Evolutionary conservation across 1,140 invertebrate genomes (phyloP), one percentile per base, ranked within the genome.

Genomic region (Apocrypta bakeri): DNA sequence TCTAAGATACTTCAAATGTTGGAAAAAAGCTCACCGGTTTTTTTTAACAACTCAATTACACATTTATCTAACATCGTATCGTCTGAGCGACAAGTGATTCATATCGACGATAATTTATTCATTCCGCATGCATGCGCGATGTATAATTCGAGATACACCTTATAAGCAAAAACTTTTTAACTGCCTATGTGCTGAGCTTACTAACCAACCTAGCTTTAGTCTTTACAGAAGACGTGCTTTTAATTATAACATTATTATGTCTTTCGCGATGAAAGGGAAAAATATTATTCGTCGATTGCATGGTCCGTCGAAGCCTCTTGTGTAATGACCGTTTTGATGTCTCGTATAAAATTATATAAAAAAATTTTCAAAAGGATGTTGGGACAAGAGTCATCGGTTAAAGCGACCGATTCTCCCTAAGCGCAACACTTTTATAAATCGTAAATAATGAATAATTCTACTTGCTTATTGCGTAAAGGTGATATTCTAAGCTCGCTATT

Each of bases 111-210:
- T 66, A 66, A 66, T 66, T 66, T 66, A 66, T 66, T 25, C 63
- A 25, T 66, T 12, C 24, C 27, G 25, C 12, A 27, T 27, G n/a
- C 12, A 21, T 27, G n/a, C 12, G 25, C 63, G 63, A 66, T 66
- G n/a, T 66, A 66, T 66, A 17, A 66, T 66, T 66, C 24, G 63
- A 66, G 63, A 29, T 66, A 56, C 48, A 56, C 48, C 48, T 56
- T 56, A 66, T 27, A 29, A 7, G 63, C 27, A 29, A 27, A 66
- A 29, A 66, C 1, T 24, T 48, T 48, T 48, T 64, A 64, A 64
- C n/a, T 64, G 17, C 24, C 63, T 17, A 27, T 29, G 63, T 66
- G 63, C 63, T 25, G 8, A 27, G 63, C 63, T 14, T 66, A 29
- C 63, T 11, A 66, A 66, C 2, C 14, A 56, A 21, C 14, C 1